Evolutionary conservation across 2,113 vertebrate genomes (phyloP).

Genomic region (Pao palembangensis): DNA sequence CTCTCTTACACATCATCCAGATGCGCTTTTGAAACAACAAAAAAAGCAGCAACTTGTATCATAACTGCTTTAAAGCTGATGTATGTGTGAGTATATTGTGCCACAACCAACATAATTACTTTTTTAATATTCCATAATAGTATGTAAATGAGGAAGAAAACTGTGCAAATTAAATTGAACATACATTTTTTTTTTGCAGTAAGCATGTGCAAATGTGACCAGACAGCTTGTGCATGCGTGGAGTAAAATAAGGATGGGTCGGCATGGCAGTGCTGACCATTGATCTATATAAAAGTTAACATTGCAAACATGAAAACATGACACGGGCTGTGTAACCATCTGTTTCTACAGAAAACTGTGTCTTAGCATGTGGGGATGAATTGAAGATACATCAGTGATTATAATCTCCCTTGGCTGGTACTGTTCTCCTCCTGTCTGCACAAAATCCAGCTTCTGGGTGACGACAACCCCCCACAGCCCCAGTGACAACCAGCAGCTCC

Average conservation of each 20-base stretch:
- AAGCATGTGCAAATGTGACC: background rate
- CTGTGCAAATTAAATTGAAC: too few species aligned
- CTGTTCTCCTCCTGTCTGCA: constrained; percentile 15
- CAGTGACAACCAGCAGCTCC: constrained; percentile 43
- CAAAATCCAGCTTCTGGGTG: constrained; percentile 21
- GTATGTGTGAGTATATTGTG: too few species aligned
- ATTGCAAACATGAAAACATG: background rate
- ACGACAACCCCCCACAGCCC: background rate
- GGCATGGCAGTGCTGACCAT: constrained; percentile 1
- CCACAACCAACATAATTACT: too few species aligned
- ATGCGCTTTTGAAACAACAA: too few species aligned
- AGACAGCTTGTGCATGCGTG: constrained; percentile 2
- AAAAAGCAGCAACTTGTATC: too few species aligned
- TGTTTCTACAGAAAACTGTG: constrained; percentile 3
- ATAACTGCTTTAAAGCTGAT: too few species aligned
- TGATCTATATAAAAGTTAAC: constrained; percentile 3
- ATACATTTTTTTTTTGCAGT: constrained; percentile 3
- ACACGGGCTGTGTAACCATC: constrained; percentile 1
- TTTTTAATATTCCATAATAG: too few species aligned
- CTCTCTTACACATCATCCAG: background rate
- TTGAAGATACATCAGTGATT: constrained; percentile 3
- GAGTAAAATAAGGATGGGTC: constrained; percentile 17
- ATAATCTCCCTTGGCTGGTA: constrained; percentile 8
- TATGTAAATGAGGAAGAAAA: too few species aligned
- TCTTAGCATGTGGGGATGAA: constrained; percentile 11